Base-by-base conservation (phyloP, 23 tunicate species). In the Halocynthia aurantium region DNA sequence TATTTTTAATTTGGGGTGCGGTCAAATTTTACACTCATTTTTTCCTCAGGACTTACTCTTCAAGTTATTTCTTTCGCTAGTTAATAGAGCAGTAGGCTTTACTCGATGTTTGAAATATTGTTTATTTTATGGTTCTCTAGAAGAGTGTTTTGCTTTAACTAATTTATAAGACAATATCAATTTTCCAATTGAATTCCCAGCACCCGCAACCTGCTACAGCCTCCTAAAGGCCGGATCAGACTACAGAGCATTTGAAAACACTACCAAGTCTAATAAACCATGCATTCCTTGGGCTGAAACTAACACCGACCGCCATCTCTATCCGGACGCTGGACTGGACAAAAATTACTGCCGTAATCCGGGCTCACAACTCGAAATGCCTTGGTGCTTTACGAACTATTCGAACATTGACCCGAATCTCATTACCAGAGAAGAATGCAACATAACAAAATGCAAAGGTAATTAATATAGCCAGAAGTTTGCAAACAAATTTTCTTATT, bases 271-370 rank as follows among this genome's bases (percentile, higher is more conserved):
- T 7, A 86, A 82, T 7, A 9, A 44, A 8, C 22, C 77, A 8
- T 88, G 95, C 68, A n/a, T 88, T 18, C 54, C 57, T 8, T 88
- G 95, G 95, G 52, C 73, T 6, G 18, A 52, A 8, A 88, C 95
- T 6, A 73, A 81, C 22, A 76, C 82, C 53, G 79, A 83, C 57
- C 51, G 73, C 54, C 71, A 67, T 50, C 87, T 88, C 21, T 83
- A 84, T 57, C 95, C 95, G 7, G 70, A 88, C 21, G 87, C 95
- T 5, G 87, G 87, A 6, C 84, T 88, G 50, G 84, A 77, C 51
- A 18, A 72, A 31, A 88, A 88, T 72, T 88, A 78, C 60, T 88
- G 95, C 71, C 62, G 95, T 54, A 88, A 88, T 77, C 95, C 95
- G 6, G 95, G 86, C 79, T 70, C 84, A 19, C 84, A 73, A 66